Percentiles rank a stretch among this genome's conserved stretches.
Evolutionary conservation across 2,888 invertebrate genomes (phyloP).

Genomic region (Portevinia maculata): DNA sequence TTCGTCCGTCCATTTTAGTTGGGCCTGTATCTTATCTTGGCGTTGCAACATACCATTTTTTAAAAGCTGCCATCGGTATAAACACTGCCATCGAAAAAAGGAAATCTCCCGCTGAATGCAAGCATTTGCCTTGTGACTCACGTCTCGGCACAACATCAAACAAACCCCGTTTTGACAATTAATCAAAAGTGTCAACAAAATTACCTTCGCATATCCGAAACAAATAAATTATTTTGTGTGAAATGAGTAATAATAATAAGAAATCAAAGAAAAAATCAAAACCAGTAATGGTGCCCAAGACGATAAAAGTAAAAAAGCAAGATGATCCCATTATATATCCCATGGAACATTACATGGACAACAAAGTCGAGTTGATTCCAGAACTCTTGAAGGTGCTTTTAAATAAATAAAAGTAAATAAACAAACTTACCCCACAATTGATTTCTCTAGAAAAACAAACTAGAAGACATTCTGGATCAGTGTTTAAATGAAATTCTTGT

Average conservation of each 20-base stretch:
- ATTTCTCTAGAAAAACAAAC: slow-evolving; percentile 76
- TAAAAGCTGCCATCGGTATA: too few relatives aligned
- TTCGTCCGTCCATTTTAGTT: too few relatives aligned
- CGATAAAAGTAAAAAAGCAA: slow-evolving; percentile 80
- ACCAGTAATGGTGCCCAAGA: slow-evolving; percentile 79
- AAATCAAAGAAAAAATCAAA: slow-evolving; percentile 78
- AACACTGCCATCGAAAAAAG: too few relatives aligned
- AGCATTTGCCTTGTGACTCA: too few relatives aligned
- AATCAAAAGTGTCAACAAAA: too few relatives aligned
- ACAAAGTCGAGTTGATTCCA: slow-evolving; percentile 85
- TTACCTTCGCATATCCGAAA: too few relatives aligned
- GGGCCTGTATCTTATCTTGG: too few relatives aligned
- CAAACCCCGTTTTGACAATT: too few relatives aligned
- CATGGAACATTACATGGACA: slow-evolving; percentile 85
- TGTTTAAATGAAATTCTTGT: slow-evolving; percentile 86
- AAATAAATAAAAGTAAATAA: neutral
- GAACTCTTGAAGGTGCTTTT: slow-evolving; percentile 82
- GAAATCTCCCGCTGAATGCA: neutral
- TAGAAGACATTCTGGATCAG: slow-evolving; percentile 85
- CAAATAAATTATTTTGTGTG: too few relatives aligned
- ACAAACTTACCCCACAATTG: neutral
- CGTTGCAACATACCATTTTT: too few relatives aligned
- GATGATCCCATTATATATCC: slow-evolving; percentile 83
- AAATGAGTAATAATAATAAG: too few relatives aligned
- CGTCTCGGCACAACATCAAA: too few relatives aligned